Evolutionary conservation across 2,113 vertebrate genomes (phyloP), one percentile per base, ranked within the genome.

Genomic region (Lepidothrix coronata): DNA sequence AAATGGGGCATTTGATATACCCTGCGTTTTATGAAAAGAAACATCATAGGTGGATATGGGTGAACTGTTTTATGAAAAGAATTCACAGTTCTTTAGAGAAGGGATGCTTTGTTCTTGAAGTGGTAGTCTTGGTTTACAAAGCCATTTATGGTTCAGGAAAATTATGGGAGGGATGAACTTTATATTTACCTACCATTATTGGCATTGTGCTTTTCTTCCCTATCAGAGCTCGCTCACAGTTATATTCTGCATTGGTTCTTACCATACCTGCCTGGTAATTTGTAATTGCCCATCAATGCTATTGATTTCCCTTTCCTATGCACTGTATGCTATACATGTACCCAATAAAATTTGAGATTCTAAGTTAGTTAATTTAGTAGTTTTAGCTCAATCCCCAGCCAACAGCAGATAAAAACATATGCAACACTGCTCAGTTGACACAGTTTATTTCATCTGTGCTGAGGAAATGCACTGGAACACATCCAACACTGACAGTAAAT

Each of bases 401-500:
- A 96, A 92, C 33, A 89, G 81, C n/a, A 81, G 54, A 96, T 88
- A 97, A 94, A 97, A 97, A 93, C 93, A 95, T 97, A 97, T 97
- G 96, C 91, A 96, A 73, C 70, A 78, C 58, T 84, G 76, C 83
- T 96, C 92, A 93, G 68, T 84, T 97, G 94, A 97, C 93, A 97
- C 78, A 95, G 95, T 97, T 97, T 88, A 93, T 94, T 94, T 93
- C 89, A 95, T 95, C 90, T 95, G 93, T 82, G 91, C 89, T 95
- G 91, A 95, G 89, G 94, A 97, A 97, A 97, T 78, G 76, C 87
- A 88, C 74, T 98, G 98, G 93, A 97, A 93, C 41, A 79, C 57
- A 87, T 96, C 97, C 97, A 98, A 73, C 25, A 49, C 55, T 91
- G 88, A 93, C 83, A 96, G 91, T 96, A 97, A 97, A 97, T 98